These are phyloP conservation scores for Erpetoichthys calabaricus DNA, from an alignment of 2,797 vertebrate genomes.

Conservation along the genomic window DNA sequence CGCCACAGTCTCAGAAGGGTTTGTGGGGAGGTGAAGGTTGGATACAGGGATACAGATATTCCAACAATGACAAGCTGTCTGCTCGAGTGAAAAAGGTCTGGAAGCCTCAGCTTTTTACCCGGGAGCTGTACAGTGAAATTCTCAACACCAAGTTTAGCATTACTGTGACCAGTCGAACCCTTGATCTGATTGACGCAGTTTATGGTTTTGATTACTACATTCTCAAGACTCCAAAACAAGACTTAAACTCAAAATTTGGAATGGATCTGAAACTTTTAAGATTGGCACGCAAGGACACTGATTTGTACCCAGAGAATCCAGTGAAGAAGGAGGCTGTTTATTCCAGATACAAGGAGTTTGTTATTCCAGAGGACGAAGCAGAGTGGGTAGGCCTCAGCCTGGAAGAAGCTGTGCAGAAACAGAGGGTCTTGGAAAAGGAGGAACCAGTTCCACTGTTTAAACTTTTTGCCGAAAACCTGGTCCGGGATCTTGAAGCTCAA, in stretches of 20 bases:
- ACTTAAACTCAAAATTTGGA: conserved; percentile 82
- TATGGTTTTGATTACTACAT: conserved; percentile 91
- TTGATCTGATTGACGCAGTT: conserved; percentile 73
- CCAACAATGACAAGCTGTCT: conserved; percentile 69
- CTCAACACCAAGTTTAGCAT: conserved; percentile 68
- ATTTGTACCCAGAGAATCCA: conserved; percentile 59
- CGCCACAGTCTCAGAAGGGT: conserved; percentile 61
- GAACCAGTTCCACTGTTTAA: conserved; percentile 75
- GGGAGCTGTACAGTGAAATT: conserved; percentile 86
- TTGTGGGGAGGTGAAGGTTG: conserved; percentile 90
- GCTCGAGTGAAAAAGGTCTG: conserved; percentile 64
- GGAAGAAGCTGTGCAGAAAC: conserved; percentile 87
- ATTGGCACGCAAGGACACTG: conserved; percentile 54
- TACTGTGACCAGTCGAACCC: conserved; percentile 65
- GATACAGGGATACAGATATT: conserved; percentile 67
- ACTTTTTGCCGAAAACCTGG: conserved; percentile 57
- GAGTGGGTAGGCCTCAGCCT: conserved; percentile 85
- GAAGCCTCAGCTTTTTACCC: conserved; percentile 75
- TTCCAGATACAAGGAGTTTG: conserved; percentile 73
- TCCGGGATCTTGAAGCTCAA: conserved; percentile 50
- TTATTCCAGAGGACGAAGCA: conserved; percentile 71
- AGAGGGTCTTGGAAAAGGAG: conserved; percentile 80
- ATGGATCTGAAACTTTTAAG: conserved; percentile 83
- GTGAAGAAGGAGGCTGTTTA: conserved; percentile 57
- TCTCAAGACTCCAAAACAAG: conserved; percentile 69